Conservation (phyloP, 2,113 vertebrate species). For the Nerophis ophidion region DNA sequence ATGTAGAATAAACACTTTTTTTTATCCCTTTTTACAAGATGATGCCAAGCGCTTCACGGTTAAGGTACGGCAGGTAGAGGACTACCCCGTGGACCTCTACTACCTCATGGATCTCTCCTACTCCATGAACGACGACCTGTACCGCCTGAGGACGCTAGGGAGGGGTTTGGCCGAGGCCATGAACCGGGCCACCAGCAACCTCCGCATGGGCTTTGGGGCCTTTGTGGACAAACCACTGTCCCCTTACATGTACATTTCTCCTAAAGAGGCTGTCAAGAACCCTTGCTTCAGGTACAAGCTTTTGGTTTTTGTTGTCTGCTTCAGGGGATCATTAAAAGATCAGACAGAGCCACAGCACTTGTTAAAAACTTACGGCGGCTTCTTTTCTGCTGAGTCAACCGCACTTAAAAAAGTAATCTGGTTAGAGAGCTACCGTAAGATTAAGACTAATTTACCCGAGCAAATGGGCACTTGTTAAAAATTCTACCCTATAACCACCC, state of each 20-base stretch:
- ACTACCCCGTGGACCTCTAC: conserved; percentile 97
- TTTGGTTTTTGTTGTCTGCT: conserved; percentile 34
- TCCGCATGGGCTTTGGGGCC: conserved; percentile 92
- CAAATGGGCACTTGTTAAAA: too few species aligned
- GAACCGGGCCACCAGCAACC: conserved; percentile 90
- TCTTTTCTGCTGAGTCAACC: conserved; percentile 48
- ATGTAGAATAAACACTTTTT: neutral
- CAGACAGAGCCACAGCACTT: conserved; percentile 24
- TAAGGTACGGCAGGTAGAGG: conserved; percentile 91
- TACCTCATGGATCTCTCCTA: conserved; percentile 97
- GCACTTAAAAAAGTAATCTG: conserved; percentile 38
- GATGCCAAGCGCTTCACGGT: conserved; percentile 84
- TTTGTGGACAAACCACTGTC: conserved; percentile 97
- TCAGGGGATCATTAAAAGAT: conserved; percentile 22
- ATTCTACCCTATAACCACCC: neutral
- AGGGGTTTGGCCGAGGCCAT: conserved; percentile 82
- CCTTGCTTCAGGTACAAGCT: conserved; percentile 85
- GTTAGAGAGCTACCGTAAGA: neutral
- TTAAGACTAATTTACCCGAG: too few species aligned
- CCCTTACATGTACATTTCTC: conserved; percentile 93
- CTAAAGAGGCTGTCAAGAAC: conserved; percentile 80
- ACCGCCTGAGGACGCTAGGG: conserved; percentile 81
- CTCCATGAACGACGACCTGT: conserved; percentile 94
- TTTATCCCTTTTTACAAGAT: conserved; percentile 64
- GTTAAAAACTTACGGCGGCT: conserved; percentile 49